Conservation (phyloP, 2,113 vertebrate genomes). For the Sylvietta virens region DNA sequence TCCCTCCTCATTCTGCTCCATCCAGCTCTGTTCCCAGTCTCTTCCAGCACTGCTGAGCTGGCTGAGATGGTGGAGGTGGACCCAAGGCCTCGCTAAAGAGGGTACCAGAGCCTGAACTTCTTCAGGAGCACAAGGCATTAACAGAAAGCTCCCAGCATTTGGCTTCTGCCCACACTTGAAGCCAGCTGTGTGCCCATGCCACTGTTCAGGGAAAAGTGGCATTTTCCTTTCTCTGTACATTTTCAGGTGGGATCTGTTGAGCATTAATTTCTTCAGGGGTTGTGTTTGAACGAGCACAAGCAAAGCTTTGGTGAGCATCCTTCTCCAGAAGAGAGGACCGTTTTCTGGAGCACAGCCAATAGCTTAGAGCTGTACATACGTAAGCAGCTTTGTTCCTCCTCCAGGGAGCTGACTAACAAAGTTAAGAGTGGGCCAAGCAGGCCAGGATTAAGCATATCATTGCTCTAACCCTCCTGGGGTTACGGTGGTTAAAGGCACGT, state of each 20-base stretch:
- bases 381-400: constrained; percentile 24
- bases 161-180: background rate
- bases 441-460: constrained; percentile 18
- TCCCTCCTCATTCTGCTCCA: background rate
- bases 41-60: background rate
- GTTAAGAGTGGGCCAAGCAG: background rate
- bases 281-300: background rate
- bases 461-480: background rate
- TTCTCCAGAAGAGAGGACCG: background rate
- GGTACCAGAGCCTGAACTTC: background rate
- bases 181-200: rapidly evolving
- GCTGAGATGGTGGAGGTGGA: background rate
- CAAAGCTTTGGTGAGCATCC: background rate
- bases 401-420: constrained; percentile 23
- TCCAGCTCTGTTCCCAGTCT: background rate
- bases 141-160: background rate
- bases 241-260: background rate
- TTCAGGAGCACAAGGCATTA: background rate
- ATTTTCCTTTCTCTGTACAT: background rate
- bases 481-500: background rate
- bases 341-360: constrained; percentile 25
- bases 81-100: background rate
- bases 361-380: constrained; percentile 4
- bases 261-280: background rate
- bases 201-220: background rate